Evolutionary conservation across 2,888 invertebrate genomes (phyloP).

Genomic region (Tuberolachnus salignus): DNA sequence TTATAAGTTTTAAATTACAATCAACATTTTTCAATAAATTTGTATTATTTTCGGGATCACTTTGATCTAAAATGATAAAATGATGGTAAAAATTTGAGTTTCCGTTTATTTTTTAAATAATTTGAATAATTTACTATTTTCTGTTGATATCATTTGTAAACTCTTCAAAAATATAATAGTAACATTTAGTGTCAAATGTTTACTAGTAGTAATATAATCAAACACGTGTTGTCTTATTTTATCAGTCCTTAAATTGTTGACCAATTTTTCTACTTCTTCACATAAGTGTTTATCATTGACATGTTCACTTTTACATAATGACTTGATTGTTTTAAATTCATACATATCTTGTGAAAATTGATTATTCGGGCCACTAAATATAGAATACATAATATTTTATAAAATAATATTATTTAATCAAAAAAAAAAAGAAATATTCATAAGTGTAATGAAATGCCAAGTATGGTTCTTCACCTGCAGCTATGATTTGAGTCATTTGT

Average conservation of each 20-base stretch:
- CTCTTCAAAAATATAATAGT: constrained; percentile 65
- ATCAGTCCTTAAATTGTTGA: constrained; percentile 72
- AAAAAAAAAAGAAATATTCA: constrained; percentile 64
- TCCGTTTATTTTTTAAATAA: neutral
- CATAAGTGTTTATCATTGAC: constrained; percentile 65
- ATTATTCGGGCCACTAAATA: constrained; percentile 65
- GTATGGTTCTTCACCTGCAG: constrained; percentile 71
- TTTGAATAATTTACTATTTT: constrained; percentile 18
- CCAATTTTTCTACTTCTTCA: constrained; percentile 67
- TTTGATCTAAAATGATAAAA: constrained; percentile 13
- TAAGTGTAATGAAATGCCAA: constrained; percentile 87
- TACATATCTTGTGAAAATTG: constrained; percentile 87
- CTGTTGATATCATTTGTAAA: constrained; percentile 60
- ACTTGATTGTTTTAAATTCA: constrained; percentile 77
- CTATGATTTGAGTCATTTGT: constrained; percentile 60
- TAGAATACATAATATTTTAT: constrained; percentile 4
- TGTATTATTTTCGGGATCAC: neutral
- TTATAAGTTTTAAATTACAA: constrained; percentile 40
- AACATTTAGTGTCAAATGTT: constrained; percentile 70
- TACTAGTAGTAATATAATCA: constrained; percentile 73
- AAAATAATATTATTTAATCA: neutral
- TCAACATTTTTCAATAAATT: constrained; percentile 25
- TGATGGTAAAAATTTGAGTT: neutral
- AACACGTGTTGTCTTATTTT: constrained; percentile 75
- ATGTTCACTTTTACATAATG: constrained; percentile 69